A percentile compares a stretch with the other conserved stretches of the same genome.
phyloP scores from a whole-genome alignment of 2,888 invertebrate species.

The Archips crataeganus region DNA sequence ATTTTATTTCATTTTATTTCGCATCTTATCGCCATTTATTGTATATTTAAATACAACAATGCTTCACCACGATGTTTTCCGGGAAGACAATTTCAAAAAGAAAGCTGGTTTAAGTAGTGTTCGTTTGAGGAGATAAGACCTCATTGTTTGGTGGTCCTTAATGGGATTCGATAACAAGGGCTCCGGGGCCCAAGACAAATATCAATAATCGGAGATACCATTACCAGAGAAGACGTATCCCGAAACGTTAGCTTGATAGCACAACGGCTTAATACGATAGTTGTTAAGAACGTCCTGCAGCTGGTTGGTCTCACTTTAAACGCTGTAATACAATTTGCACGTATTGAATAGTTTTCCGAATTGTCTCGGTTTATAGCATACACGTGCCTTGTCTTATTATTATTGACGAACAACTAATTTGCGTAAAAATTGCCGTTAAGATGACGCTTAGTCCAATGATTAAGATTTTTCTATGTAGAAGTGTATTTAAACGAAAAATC shows the following conservation, averaged over 20 bases:
- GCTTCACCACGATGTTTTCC: not conserved
- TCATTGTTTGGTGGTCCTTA: constrained; percentile 63
- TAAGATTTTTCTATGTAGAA: not conserved
- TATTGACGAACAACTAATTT: constrained; percentile 6
- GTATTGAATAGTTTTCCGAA: not conserved
- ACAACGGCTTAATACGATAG: not conserved
- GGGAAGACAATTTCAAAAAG: constrained; percentile 13
- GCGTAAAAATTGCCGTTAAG: constrained; percentile 18
- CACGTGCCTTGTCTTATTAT: constrained; percentile 18
- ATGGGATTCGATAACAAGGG: constrained; percentile 58
- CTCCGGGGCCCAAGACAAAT: constrained; percentile 53
- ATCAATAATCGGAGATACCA: constrained; percentile 42
- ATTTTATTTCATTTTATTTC: constrained; percentile 60
- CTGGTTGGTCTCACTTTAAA: constrained; percentile 8
- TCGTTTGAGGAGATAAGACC: constrained; percentile 45
- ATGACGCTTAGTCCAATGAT: constrained; percentile 13
- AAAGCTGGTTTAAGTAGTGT: constrained; percentile 46
- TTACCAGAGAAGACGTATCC: constrained; percentile 17
- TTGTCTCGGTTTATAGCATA: constrained; percentile 4
- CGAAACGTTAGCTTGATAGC: not conserved
- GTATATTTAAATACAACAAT: constrained; percentile 28
- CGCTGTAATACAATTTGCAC: not conserved
- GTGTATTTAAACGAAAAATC: not conserved
- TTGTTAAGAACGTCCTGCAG: not conserved
- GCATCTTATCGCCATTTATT: constrained; percentile 41